These are phyloP conservation scores for Tinea trinotella DNA, from an alignment of 2,888 invertebrate species.

Conservation along the genomic window DNA sequence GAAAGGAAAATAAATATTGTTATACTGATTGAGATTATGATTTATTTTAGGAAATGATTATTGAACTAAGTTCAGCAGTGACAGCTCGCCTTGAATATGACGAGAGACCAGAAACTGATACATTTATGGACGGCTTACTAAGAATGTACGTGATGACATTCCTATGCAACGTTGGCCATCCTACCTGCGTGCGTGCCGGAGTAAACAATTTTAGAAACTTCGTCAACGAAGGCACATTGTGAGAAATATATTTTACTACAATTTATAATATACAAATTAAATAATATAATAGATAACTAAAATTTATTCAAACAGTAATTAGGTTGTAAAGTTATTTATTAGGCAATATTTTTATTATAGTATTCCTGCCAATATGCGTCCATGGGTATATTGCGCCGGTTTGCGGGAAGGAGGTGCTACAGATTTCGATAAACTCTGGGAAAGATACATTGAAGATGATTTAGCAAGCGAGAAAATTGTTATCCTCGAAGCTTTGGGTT, in stretches of 20 bases:
- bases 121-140: constrained; percentile 65
- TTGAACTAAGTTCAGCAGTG: constrained; percentile 50
- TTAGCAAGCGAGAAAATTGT: constrained; percentile 78
- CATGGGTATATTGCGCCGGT: constrained; percentile 82
- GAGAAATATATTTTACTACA: constrained; percentile 27
- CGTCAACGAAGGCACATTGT: constrained; percentile 31
- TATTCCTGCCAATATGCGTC: constrained; percentile 66
- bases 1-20: too few relatives aligned
- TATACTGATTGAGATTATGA: not conserved
- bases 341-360: constrained; percentile 28
- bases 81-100: constrained; percentile 64
- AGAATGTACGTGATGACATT: constrained; percentile 69
- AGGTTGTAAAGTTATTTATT: not conserved
- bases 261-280: too few relatives aligned
- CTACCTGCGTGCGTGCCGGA: constrained; percentile 50
- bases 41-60: constrained; percentile 49
- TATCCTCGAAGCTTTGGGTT: constrained; percentile 78
- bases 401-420: constrained; percentile 72
- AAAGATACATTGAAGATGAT: constrained; percentile 69
- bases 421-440: constrained; percentile 79
- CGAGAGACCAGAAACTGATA: constrained; percentile 46
- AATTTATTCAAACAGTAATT: not conserved
- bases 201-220: constrained; percentile 21
- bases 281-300: too few relatives aligned
- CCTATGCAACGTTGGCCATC: constrained; percentile 65